Conservation (phyloP, 1,140 invertebrate genomes). For the Panulirus ornatus region DNA sequence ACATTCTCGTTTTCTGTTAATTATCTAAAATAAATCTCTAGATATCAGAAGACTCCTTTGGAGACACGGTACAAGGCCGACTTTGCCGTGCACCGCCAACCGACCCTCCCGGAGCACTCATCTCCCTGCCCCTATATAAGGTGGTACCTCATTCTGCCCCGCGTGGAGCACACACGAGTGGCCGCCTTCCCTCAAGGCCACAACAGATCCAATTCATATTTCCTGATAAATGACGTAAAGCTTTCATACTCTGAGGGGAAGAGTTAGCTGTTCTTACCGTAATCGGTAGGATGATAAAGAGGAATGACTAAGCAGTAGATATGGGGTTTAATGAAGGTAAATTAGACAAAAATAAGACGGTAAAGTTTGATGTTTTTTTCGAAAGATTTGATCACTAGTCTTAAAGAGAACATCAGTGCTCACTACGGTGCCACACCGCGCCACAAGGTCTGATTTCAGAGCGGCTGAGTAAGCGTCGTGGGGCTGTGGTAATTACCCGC, state of each 20-base stretch:
- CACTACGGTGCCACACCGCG: not conserved
- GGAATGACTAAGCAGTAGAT: not conserved
- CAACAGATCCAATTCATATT: not conserved
- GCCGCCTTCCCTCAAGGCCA: not conserved
- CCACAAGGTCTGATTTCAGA: not conserved
- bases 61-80: not conserved
- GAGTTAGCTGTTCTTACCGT: not conserved
- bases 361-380: not conserved
- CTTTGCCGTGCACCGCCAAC: not conserved
- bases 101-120: not conserved
- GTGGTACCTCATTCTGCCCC: slow-evolving; percentile 10
- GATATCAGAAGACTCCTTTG: not conserved
- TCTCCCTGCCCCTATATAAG: slow-evolving; percentile 8
- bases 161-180: not conserved
- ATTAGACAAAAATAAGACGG: not conserved
- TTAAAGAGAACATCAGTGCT: not conserved
- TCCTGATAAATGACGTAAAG: slow-evolving; percentile 35
- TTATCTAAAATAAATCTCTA: slow-evolving; percentile 43
- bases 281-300: not conserved
- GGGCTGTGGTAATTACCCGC: not conserved
- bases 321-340: not conserved
- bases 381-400: not conserved
- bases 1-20: slow-evolving; percentile 39
- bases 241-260: not conserved
- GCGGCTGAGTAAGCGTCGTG: not conserved